Evolutionary conservation across 2,888 invertebrate species (phyloP).

Genomic region (Eustalomyia histrio): DNA sequence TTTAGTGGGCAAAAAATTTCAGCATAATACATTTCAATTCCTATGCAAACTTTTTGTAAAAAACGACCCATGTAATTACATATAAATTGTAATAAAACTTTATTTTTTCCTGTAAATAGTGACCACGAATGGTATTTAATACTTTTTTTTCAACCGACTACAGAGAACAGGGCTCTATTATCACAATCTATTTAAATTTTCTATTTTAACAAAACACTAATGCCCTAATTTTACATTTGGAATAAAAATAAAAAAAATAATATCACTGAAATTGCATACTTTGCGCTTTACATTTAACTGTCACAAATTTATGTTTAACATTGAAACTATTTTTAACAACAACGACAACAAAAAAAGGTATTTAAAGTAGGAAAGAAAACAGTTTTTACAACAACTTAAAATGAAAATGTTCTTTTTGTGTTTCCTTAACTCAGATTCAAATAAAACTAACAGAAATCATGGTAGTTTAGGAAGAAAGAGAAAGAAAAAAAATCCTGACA

Average conservation of each 20-base stretch:
- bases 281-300: conserved; percentile 48
- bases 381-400: conserved; percentile 36
- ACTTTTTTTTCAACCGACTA: not conserved
- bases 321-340: conserved; percentile 24
- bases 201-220: conserved; percentile 31
- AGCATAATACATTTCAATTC: too few species aligned
- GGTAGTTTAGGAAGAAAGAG: conserved; percentile 40
- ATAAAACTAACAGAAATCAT: conserved; percentile 54
- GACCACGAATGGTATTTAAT: not conserved
- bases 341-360: not conserved
- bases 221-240: conserved; percentile 48
- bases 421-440: conserved; percentile 37
- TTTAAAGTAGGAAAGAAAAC: not conserved
- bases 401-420: conserved; percentile 61
- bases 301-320: conserved; percentile 63
- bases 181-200: conserved; percentile 32
- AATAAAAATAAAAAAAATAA: conserved; percentile 28
- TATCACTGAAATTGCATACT: conserved; percentile 41
- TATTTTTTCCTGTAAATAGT: too few species aligned
- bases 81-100: too few species aligned
- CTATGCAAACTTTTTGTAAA: too few species aligned
- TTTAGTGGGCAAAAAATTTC: too few species aligned
- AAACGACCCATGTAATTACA: too few species aligned
- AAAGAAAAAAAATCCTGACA: conserved; percentile 53
- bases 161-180: conserved; percentile 29